These are phyloP conservation scores for Platycercus adscitus DNA, from an alignment of 2,113 vertebrate genomes.

Conservation along the genomic window DNA sequence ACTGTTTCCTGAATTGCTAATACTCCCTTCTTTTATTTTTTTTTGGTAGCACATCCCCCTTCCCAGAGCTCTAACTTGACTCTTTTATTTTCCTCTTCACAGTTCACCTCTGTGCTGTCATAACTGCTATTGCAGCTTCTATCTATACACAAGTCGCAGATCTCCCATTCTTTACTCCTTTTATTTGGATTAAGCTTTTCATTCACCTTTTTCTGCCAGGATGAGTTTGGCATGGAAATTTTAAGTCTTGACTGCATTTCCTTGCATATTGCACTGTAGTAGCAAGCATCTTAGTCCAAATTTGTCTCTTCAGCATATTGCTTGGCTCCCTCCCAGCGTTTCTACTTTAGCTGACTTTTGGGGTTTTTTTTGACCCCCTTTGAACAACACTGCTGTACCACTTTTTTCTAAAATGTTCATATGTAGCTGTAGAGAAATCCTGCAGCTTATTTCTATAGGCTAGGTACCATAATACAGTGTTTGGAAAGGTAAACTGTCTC, in stretches of 20 bases:
- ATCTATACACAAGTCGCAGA: not conserved
- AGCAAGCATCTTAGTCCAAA: not conserved
- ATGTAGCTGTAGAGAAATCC: not conserved
- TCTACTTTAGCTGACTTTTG: not conserved
- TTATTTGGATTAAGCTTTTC: not conserved
- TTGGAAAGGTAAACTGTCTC: not conserved
- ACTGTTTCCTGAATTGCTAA: not conserved
- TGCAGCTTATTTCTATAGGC: not conserved
- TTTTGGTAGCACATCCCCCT: not conserved
- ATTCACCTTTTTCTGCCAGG: not conserved
- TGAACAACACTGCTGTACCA: not conserved
- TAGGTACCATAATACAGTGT: rapidly evolving
- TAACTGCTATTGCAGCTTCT: not conserved
- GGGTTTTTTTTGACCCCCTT: not conserved
- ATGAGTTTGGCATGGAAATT: not conserved
- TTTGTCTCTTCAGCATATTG: not conserved
- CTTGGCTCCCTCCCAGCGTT: not conserved
- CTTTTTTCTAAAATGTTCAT: not conserved
- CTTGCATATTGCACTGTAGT: not conserved
- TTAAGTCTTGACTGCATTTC: not conserved
- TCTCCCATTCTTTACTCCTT: not conserved
- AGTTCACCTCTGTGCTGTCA: not conserved
- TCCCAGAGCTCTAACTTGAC: not conserved
- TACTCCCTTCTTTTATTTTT: not conserved
- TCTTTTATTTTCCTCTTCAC: not conserved